phyloP scores from a whole-genome alignment of 2,888 invertebrate genomes.

The Alloscopus bannaensis region DNA sequence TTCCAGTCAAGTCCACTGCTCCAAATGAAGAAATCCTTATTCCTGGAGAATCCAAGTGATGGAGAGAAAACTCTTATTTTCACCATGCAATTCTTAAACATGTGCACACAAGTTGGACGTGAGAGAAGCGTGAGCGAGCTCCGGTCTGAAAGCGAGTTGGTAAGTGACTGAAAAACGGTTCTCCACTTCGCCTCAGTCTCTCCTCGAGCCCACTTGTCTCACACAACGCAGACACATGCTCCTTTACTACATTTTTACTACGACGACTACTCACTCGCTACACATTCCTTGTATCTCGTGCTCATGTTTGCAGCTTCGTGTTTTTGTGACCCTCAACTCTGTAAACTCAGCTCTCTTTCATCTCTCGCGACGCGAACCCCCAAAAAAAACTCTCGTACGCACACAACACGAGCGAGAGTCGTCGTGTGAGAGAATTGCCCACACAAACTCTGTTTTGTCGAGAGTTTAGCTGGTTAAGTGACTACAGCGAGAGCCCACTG shows the following conservation, averaged over 20 bases:
- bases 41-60: not conserved
- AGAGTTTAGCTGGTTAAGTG: conserved; percentile 51
- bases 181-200: conserved; percentile 42
- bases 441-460: too few species aligned
- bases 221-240: conserved; percentile 10
- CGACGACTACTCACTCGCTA: not conserved
- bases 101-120: not conserved
- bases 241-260: conserved; percentile 16
- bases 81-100: too few species aligned
- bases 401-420: too few species aligned
- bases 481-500: too few species aligned
- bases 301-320: conserved; percentile 53
- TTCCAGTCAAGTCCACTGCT: not conserved
- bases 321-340: too few species aligned
- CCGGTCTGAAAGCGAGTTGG: conserved; percentile 67
- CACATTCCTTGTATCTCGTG: too few species aligned
- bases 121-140: conserved; percentile 31
- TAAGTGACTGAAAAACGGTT: conserved; percentile 65
- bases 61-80: too few species aligned
- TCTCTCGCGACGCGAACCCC: too few species aligned
- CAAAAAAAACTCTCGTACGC: too few species aligned
- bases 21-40: too few species aligned
- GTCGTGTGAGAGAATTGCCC: conserved; percentile 5
- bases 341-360: too few species aligned
- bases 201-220: conserved; percentile 51